These are phyloP conservation scores for Rhadinocentrus ornatus DNA, from an alignment of 2,797 vertebrate species.

Conservation along the genomic window DNA sequence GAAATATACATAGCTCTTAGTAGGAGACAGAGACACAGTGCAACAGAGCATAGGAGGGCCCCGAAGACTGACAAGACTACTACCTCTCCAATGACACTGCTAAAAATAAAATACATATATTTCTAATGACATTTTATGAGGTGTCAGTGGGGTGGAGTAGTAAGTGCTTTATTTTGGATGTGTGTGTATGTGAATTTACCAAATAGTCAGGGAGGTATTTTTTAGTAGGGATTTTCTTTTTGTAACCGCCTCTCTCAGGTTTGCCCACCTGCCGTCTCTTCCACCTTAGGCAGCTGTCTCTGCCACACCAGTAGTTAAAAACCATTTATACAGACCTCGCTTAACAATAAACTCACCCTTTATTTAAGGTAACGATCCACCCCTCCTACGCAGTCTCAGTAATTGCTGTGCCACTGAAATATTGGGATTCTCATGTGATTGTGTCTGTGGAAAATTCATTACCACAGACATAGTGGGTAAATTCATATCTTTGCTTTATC, in stretches of 20 bases:
- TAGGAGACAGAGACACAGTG: slow-evolving; percentile 72
- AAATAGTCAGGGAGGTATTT: slow-evolving; percentile 47
- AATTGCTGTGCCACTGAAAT: slow-evolving; percentile 35
- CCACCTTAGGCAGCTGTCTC: slow-evolving; percentile 54
- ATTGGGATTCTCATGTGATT: slow-evolving; percentile 37
- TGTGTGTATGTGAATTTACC: slow-evolving; percentile 54
- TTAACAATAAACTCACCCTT: slow-evolving; percentile 65
- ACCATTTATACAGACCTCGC: slow-evolving; percentile 63
- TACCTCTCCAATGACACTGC: slow-evolving; percentile 64
- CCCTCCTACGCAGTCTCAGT: slow-evolving; percentile 47
- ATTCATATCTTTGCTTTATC: slow-evolving; percentile 28
- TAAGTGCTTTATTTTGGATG: slow-evolving; percentile 19
- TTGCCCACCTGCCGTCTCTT: slow-evolving; percentile 58
- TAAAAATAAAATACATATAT: slow-evolving; percentile 74
- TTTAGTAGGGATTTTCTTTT: slow-evolving; percentile 15
- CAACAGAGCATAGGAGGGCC: slow-evolving; percentile 72
- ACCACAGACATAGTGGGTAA: too few species aligned
- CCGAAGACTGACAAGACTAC: slow-evolving; percentile 71
- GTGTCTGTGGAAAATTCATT: too few species aligned
- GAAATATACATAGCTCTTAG: slow-evolving; percentile 83
- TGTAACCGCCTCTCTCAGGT: slow-evolving; percentile 54
- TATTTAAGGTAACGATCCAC: slow-evolving; percentile 60
- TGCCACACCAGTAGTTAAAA: slow-evolving; percentile 53
- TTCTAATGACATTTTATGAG: slow-evolving; percentile 70
- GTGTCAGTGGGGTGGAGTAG: slow-evolving; percentile 37